Evolutionary conservation across 64 coral and sea anemone species (phyloP).

Genomic region (Montipora cactus): DNA sequence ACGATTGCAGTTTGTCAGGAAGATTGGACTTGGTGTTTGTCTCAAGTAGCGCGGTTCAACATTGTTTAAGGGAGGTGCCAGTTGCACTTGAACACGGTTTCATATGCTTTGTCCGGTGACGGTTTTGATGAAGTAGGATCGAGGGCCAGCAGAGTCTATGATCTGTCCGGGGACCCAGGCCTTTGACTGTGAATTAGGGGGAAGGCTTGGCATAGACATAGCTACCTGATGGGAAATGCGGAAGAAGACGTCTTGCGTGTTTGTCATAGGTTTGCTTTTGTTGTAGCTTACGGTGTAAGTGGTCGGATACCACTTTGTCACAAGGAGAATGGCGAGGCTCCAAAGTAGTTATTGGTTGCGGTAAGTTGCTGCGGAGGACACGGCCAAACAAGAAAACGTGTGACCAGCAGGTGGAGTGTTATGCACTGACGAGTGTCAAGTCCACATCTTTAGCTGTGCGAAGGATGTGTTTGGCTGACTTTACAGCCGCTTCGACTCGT

Average conservation of each 20-base stretch:
- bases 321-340: not conserved
- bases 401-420: constrained; percentile 50
- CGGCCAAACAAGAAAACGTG: constrained; percentile 61
- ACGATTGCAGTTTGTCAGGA: constrained; percentile 5
- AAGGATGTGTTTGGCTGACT: constrained; percentile 53
- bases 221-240: not conserved
- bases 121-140: constrained; percentile 40
- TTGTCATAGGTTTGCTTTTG: constrained; percentile 25
- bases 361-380: constrained; percentile 30
- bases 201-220: not conserved
- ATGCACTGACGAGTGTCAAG: constrained; percentile 46
- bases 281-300: not conserved
- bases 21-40: not conserved
- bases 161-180: constrained; percentile 33
- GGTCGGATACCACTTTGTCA: constrained; percentile 23
- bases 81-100: constrained; percentile 3
- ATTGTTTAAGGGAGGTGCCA: not conserved
- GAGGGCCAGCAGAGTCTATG: constrained; percentile 1
- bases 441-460: constrained; percentile 56
- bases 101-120: constrained; percentile 21
- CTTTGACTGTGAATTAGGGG: not conserved
- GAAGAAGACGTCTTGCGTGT: not conserved
- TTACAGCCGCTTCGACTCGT: not conserved
- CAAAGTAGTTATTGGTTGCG: not conserved
- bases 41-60: not conserved